Percentiles rank a stretch among this genome's conserved stretches.
Evolutionary conservation across 2,113 vertebrate genomes (phyloP).

Genomic region (Ceratotherium simum): DNA sequence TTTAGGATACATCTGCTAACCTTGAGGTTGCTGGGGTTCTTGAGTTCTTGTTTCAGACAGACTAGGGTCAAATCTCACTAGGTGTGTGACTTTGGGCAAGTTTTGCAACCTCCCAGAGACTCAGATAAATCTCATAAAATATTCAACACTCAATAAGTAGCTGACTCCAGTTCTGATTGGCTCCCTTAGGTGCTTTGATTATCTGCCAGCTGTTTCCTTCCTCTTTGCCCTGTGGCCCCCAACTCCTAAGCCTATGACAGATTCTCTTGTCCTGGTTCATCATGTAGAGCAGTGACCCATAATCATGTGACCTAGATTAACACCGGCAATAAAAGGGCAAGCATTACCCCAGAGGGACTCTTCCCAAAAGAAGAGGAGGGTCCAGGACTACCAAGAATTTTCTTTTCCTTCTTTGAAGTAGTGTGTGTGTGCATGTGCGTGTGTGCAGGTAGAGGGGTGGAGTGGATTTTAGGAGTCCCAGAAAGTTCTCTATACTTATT

Average conservation of each 20-base stretch:
- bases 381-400: background rate
- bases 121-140: slow-evolving; percentile 21
- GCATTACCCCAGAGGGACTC: background rate
- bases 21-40: background rate
- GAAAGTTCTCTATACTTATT: background rate
- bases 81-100: background rate
- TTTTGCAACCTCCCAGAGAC: background rate
- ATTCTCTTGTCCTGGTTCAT: background rate
- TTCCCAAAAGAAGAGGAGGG: background rate
- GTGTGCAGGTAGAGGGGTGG: background rate
- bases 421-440: no score
- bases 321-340: background rate
- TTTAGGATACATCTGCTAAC: background rate
- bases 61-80: background rate
- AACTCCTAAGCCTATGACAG: background rate
- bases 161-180: background rate
- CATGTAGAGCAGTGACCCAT: background rate
- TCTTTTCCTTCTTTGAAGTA: background rate
- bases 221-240: background rate
- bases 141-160: background rate
- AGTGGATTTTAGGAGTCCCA: background rate
- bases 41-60: background rate
- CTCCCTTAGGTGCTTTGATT: background rate
- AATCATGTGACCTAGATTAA: background rate
- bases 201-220: background rate